phyloP scores from a whole-genome alignment of 2,888 invertebrate species.

The Tricholauxania praeusta region DNA sequence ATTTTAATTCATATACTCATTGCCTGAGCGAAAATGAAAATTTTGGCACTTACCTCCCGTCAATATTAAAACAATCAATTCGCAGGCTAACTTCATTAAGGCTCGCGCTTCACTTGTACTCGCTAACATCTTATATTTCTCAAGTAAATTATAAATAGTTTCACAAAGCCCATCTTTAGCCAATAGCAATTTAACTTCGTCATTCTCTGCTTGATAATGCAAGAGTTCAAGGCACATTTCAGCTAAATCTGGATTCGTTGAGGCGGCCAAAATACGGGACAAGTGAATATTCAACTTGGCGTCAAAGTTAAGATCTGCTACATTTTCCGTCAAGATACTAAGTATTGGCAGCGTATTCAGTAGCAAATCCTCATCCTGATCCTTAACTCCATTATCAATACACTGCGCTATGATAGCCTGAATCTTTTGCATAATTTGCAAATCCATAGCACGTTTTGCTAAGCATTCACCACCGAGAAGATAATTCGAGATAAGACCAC shows the following conservation, averaged over 20 bases:
- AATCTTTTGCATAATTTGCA: conserved; percentile 70
- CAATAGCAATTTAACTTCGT: conserved; percentile 81
- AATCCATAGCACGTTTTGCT: conserved; percentile 73
- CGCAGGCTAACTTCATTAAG: conserved; percentile 85
- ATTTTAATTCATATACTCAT: neutral
- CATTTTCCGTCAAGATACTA: conserved; percentile 75
- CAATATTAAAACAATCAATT: conserved; percentile 84
- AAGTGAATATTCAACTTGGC: conserved; percentile 72
- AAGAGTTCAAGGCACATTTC: conserved; percentile 83
- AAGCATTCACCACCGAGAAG: conserved; percentile 79
- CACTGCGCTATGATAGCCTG: conserved; percentile 69
- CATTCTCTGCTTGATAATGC: conserved; percentile 82
- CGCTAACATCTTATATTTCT: conserved; percentile 75
- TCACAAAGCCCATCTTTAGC: conserved; percentile 83
- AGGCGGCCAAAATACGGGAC: conserved; percentile 73
- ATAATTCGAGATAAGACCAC: conserved; percentile 85
- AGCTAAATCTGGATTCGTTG: conserved; percentile 78
- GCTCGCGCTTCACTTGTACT: conserved; percentile 76
- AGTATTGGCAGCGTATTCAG: conserved; percentile 72
- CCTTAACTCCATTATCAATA: conserved; percentile 68
- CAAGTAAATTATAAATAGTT: conserved; percentile 79
- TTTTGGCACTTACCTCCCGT: conserved; percentile 79
- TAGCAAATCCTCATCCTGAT: conserved; percentile 72
- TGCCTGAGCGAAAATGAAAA: neutral
- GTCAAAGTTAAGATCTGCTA: conserved; percentile 73